Evolutionary conservation across 2,888 invertebrate species (phyloP).

Genomic region (Monopis laevigella): DNA sequence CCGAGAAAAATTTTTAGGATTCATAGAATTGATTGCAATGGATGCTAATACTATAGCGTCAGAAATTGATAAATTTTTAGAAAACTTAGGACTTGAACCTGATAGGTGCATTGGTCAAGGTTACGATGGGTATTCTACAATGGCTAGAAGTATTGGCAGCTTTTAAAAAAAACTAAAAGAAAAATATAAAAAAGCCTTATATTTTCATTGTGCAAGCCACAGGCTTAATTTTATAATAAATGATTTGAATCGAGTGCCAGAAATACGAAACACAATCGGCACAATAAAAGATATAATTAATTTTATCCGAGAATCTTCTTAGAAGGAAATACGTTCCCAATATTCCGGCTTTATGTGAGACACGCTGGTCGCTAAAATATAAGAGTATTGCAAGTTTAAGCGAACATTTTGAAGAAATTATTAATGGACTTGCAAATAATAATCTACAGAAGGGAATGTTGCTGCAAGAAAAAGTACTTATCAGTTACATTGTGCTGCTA

Average conservation of each 20-base stretch:
- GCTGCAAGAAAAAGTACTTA: constrained; percentile 8
- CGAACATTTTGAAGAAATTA: constrained; percentile 17
- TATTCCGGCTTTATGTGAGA: constrained; percentile 17
- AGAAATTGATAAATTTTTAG: constrained; percentile 16
- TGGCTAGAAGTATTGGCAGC: constrained; percentile 20
- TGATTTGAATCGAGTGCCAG: constrained; percentile 21
- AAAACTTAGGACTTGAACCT: constrained; percentile 14
- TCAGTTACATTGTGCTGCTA: constrained; percentile 12
- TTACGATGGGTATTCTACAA: constrained; percentile 24
- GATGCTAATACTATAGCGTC: constrained; percentile 16
- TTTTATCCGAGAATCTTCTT: constrained; percentile 21
- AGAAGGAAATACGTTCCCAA: constrained; percentile 17
- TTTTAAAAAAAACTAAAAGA: constrained; percentile 16
- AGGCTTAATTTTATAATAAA: constrained; percentile 22
- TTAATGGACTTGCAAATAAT: constrained; percentile 11
- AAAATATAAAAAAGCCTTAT: constrained; percentile 16
- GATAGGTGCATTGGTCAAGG: constrained; percentile 20
- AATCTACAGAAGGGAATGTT: constrained; percentile 8
- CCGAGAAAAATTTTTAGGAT: constrained; percentile 14
- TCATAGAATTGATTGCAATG: constrained; percentile 14
- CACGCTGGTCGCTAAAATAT: constrained; percentile 20
- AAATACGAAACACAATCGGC: constrained; percentile 21
- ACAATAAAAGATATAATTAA: constrained; percentile 21
- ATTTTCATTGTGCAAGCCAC: constrained; percentile 21
- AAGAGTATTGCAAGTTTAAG: constrained; percentile 18